These are phyloP conservation scores for Eudorcas thomsonii DNA, from an alignment of 2,113 vertebrate species.

Conservation along the genomic window DNA sequence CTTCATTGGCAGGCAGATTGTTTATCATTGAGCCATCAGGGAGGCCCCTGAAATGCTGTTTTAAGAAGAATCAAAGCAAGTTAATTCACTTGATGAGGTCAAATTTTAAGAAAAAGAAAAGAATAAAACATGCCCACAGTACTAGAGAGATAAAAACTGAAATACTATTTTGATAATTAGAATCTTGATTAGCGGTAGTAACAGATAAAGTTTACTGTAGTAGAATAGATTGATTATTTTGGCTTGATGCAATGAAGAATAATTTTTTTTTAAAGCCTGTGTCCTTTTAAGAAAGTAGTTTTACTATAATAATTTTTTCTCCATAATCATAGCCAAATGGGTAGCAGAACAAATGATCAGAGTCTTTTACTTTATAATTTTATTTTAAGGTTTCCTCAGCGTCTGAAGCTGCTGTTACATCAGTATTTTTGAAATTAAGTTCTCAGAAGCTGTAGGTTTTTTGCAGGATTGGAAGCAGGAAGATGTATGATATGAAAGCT, in stretches of 20 bases:
- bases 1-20: neutral
- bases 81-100: neutral
- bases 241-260: neutral
- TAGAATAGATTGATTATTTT: neutral
- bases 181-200: neutral
- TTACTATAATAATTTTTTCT: neutral
- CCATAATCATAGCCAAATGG: neutral
- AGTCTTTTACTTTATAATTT: neutral
- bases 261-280: neutral
- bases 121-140: neutral
- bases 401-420: neutral
- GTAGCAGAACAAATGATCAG: neutral
- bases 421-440: neutral
- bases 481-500: neutral
- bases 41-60: neutral
- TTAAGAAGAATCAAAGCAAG: neutral
- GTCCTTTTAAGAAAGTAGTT: neutral
- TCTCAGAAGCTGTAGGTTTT: neutral
- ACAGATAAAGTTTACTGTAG: neutral
- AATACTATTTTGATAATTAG: neutral
- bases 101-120: constrained; percentile 29
- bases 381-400: neutral
- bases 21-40: neutral
- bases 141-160: neutral
- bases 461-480: neutral